A percentile compares a stretch with the other conserved stretches of the same genome.
Evolutionary conservation across 2,888 invertebrate genomes (phyloP).

Genomic region (Pharmacophagus antenor): DNA sequence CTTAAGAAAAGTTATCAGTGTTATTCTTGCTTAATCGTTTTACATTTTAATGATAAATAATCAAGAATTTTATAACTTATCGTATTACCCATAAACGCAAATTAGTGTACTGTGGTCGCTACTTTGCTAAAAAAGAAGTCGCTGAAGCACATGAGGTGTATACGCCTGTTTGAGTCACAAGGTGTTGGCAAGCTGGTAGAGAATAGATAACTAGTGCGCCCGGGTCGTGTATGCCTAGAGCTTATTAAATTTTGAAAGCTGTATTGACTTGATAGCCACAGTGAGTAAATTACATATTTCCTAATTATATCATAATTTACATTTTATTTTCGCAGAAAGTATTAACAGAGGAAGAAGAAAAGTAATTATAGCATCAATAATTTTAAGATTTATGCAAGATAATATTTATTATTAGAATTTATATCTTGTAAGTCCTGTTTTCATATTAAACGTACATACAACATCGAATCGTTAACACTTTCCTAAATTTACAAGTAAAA

Average conservation of each 20-base stretch:
- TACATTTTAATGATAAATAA: neutral
- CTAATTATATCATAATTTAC: neutral
- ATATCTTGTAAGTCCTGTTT: neutral
- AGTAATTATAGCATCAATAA: too few relatives aligned
- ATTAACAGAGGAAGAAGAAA: too few relatives aligned
- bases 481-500: conserved; percentile 26
- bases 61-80: neutral
- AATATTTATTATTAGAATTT: neutral
- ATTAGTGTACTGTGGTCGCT: conserved; percentile 2
- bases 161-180: conserved; percentile 30
- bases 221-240: neutral
- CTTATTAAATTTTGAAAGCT: conserved; percentile 16
- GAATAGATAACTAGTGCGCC: conserved; percentile 22
- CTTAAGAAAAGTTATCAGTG: neutral
- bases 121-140: conserved; percentile 26
- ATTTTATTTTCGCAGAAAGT: neutral
- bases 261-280: too few relatives aligned
- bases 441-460: neutral
- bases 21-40: neutral
- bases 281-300: neutral
- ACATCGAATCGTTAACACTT: neutral
- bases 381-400: too few relatives aligned
- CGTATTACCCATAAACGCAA: neutral
- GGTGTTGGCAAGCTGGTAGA: conserved; percentile 23
- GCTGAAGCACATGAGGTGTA: conserved; percentile 28